Base-by-base conservation (phyloP, 2,113 vertebrate species). In the Axis porcinus region DNA sequence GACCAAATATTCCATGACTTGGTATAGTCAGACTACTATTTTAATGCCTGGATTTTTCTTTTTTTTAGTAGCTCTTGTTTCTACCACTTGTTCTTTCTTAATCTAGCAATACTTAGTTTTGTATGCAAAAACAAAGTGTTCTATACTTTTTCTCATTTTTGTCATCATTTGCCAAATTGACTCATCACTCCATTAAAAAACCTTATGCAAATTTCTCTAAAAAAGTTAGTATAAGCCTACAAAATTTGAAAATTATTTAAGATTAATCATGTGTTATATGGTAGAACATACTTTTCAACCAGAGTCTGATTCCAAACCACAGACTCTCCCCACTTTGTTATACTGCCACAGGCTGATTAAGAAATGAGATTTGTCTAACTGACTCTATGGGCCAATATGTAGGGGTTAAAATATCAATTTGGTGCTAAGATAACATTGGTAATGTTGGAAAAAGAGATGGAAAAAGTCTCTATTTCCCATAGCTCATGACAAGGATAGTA, bases 401-500 rank as follows among this genome's bases (percentile, higher is more conserved):
- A 97, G 54, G 5, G 5, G 11, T 30, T 82, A 84, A 94, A 96
- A 94, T 97, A 95, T 92, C 90, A 82, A 95, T 89, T 93, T 83
- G 36, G 54, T 92, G 45, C 54, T 94, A 97, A 60, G 58, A 90
- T 92, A 90, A 88, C 27, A 85, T 30, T 78, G n/a, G 74, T 8
- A 94, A 83, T 30, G n/a, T n/a, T n/a, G n/a, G n/a, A n/a, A n/a
- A n/a, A n/a, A n/a, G 43, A 94, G 13, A 58, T 87, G 50, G 52
- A 84, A 40, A 92, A 94, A 62, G 6, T 81, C 30, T 92, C 52
- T 58, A 8, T 85, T 90, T 94, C 85, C 93, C 12, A 43, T 21
- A 89, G 27, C 27, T 92, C 7, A 7, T 88, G 14, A 60, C 57
- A 82, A 81, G 17, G 19, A 82, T 33, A 76, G 25, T 25, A 62